Base-by-base conservation (phyloP, 2,888 invertebrate species). In the Sinentomon sp. region DNA sequence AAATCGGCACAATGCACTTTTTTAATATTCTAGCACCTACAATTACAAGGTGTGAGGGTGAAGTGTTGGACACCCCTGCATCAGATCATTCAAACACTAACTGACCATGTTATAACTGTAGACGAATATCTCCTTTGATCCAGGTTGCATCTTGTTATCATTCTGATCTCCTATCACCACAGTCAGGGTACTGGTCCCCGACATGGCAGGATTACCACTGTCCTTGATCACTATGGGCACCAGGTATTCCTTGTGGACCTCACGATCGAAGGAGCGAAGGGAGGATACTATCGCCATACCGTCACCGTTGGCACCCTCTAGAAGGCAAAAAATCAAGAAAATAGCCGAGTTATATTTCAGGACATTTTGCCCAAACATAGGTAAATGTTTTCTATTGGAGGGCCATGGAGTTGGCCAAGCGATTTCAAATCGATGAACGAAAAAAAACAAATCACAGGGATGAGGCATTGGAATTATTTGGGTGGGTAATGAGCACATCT, bases 261-360 rank as follows among this genome's bases (percentile, higher is more conserved):
- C 92, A 40, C 94, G 66, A 50, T 92, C 87, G 54, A 94, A 92
- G 9, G 77, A 76, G 39, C 80, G 63, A 21, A 85, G 61, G 0
- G 92, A 87, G 3, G 78, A 78, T n/a, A 97, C 78, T 32, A 83
- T 78, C 30, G 92, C 94, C 74, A 87, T 85, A 24, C 94, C 94
- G 51, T 89, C 87, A 29, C 87, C 87, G 48, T 87, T 87, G 30
- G 87, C 87, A 42, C 87, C 87, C 66, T 83, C 74, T 74, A 53
- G 44, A 42, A 32, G 37, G 26, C 30, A 38, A 24, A 28, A 27
- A 33, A 17, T 24, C 16, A 30, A 16, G 12, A 17, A 27, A 18
- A 13, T 10, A 26, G 13, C 16, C 16, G 12, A 23, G 25, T 22
- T 22, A n/a, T 9, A 14, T 17, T 39, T 28, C 13, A 14, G 7